Evolutionary conservation across 2,888 invertebrate species (phyloP).

Genomic region (Amphimallon solstitiale): DNA sequence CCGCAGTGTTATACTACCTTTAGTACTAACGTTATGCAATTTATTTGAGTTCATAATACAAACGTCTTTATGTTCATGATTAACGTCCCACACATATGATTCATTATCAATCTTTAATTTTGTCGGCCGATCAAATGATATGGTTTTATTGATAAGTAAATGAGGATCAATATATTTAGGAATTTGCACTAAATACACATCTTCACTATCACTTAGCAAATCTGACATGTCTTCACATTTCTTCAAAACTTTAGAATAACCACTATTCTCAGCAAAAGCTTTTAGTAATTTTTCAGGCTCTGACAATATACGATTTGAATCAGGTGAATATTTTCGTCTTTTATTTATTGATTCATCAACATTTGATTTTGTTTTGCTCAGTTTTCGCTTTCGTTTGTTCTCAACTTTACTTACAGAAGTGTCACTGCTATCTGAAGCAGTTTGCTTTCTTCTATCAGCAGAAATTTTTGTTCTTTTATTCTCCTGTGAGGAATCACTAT

Average conservation of each 20-base stretch:
- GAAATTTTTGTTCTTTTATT: no score
- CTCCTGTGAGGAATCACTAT: no score
- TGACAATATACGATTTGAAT: not conserved
- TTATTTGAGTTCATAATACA: slow-evolving; percentile 40
- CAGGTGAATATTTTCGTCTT: not conserved
- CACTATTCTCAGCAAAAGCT: slow-evolving; percentile 2
- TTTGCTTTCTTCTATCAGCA: no score
- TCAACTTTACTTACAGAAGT: not conserved
- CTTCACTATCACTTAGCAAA: slow-evolving; percentile 38
- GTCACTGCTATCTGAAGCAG: not conserved
- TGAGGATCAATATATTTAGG: slow-evolving; percentile 48
- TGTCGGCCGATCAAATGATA: slow-evolving; percentile 44
- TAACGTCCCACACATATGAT: slow-evolving; percentile 42
- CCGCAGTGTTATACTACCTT: slow-evolving; percentile 46
- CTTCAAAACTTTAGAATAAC: not conserved
- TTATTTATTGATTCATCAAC: slow-evolving; percentile 1
- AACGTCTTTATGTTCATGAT: slow-evolving; percentile 35
- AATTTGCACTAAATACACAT: slow-evolving; percentile 46
- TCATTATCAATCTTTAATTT: slow-evolving; percentile 47
- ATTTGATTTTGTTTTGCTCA: not conserved
- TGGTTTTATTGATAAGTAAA: slow-evolving; percentile 41
- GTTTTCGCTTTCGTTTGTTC: slow-evolving; percentile 2
- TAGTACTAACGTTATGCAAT: slow-evolving; percentile 44
- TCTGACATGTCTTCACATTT: not conserved
- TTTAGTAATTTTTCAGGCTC: slow-evolving; percentile 25